Evolutionary conservation across 2,113 vertebrate species (phyloP), one percentile per base, ranked within the genome.

Genomic region (Mesitornis unicolor): DNA sequence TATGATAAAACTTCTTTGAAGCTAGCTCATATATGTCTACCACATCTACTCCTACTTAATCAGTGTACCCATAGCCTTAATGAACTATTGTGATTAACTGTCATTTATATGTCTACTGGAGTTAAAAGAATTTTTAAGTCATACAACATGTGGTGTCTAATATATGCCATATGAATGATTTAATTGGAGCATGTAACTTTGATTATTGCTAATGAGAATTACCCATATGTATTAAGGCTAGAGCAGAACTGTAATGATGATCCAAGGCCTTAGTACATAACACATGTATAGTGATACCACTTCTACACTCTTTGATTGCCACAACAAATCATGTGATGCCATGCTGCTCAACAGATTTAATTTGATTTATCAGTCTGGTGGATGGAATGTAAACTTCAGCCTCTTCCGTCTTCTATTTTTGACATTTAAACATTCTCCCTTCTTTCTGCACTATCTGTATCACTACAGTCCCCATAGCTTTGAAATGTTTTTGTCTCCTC

Each of bases 191-290:
- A 91, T 92, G 42, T 96, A 96, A 87, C 85, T 96, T 84, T 92
- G 95, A 95, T 96, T 96, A 96, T 73, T 94, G 87, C 42, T 97
- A 96, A 95, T 92, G 92, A 94, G 92, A 96, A 96, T 87, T 94
- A 84, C 42, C 95, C 95, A 95, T 95, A 82, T 92, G 88, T 76
- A 91, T 59, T 48, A 70, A 76, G 36, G 83, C 78, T 94, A 69
- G 20, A 85, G 77, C 43, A 91, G 80, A 92, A 80, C 45, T 45
- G 50, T 59, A 95, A 95, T 40, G 29, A 81, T 81, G 89, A 95
- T 96, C 85, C 92, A 95, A 89, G 63, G 67, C 24, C 61, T 96
- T 73, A 89, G 94, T 84, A 89, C 38, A 63, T 75, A 93, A 90
- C 94, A 95, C 69, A 80, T 95, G 91, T 61, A 89, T 73, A 81